phyloP scores from a whole-genome alignment of 2,113 vertebrate genomes.

The Irena cyanogastra region DNA sequence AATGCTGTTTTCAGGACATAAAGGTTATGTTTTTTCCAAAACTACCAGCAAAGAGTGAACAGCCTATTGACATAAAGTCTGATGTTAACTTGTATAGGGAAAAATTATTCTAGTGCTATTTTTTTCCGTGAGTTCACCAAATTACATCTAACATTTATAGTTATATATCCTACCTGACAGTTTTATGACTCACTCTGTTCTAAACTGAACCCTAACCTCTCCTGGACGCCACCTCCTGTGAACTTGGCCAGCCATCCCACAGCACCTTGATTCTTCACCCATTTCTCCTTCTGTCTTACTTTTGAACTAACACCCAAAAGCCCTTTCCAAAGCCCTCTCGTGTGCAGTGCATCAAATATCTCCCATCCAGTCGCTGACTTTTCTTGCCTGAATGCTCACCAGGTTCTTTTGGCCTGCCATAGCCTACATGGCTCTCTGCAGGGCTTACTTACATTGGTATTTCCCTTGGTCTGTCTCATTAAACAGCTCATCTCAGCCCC shows the following conservation, averaged over 20 bases:
- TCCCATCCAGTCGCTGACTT: not conserved
- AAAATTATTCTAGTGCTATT: not conserved
- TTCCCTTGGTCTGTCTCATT: not conserved
- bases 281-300: not conserved
- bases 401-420: not conserved
- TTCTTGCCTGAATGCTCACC: not conserved
- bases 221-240: not conserved
- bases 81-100: not conserved
- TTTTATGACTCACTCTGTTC: not conserved
- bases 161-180: not conserved
- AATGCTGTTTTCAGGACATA: not conserved
- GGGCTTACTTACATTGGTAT: rapidly evolving
- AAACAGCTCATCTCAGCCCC: not conserved
- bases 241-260: not conserved
- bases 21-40: not conserved
- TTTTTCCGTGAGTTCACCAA: not conserved
- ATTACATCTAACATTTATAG: not conserved
- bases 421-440: rapidly evolving
- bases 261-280: not conserved
- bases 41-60: not conserved
- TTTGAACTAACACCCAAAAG: not conserved
- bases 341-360: not conserved
- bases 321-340: not conserved
- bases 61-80: not conserved
- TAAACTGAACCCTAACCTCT: not conserved